These are phyloP conservation scores for Nyctibius grandis DNA, from an alignment of 2,797 vertebrate genomes.

Conservation along the genomic window DNA sequence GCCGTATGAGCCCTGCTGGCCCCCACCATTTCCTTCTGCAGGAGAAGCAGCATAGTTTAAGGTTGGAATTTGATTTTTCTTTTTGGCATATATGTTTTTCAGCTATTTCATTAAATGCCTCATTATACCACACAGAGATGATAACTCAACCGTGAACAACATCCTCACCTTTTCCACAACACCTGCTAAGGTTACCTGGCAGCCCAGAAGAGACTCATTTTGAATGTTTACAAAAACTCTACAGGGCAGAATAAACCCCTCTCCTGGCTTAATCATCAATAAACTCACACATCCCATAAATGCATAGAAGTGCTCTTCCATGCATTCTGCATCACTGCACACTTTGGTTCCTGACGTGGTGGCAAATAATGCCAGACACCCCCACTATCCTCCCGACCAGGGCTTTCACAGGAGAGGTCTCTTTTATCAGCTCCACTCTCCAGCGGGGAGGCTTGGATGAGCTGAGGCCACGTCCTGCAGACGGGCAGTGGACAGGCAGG, in stretches of 20 bases:
- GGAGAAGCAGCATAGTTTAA: not conserved
- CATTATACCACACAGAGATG: not conserved
- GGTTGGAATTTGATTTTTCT: not conserved
- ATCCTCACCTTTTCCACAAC: not conserved
- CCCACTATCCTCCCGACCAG: not conserved
- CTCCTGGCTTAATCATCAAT: not conserved
- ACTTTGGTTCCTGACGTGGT: not conserved
- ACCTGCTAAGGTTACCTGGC: not conserved
- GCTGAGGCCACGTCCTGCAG: not conserved
- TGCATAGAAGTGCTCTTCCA: not conserved
- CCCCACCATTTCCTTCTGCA: not conserved
- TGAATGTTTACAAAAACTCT: not conserved
- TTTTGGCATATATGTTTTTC: not conserved
- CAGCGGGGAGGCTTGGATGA: not conserved
- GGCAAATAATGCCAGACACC: not conserved
- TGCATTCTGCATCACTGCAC: not conserved
- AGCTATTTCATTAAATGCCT: not conserved
- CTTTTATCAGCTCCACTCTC: not conserved
- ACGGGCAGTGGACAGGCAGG: not conserved
- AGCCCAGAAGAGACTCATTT: not conserved
- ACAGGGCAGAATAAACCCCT: not conserved
- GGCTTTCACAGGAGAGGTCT: not conserved
- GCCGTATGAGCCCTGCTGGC: fast-evolving
- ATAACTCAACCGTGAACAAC: not conserved
- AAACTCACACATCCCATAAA: not conserved